Base-by-base conservation (phyloP, 1,140 invertebrate genomes). In the Belonocnema kinseyi region DNA sequence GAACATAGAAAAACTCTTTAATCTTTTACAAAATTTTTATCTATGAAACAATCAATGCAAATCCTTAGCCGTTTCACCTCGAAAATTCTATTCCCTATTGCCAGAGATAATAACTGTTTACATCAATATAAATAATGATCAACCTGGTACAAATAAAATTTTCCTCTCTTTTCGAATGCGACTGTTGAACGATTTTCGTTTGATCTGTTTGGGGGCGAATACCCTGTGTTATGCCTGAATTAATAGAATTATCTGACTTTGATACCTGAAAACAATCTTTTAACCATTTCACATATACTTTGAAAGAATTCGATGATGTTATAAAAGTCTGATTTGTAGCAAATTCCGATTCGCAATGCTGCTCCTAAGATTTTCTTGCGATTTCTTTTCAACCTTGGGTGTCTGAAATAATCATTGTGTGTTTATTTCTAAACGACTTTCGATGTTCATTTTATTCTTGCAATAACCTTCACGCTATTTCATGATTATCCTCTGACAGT, bases 361-460 rank as follows among this genome's bases (percentile, higher is more conserved):
- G 75, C 51, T 81, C 79, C 83, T 81, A 84, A 19, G 78, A 79
- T 52, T 71, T 74, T 2, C 74, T 19, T n/a, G 79, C 78, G 13
- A 70, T 33, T n/a, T n/a, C n/a, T n/a, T n/a, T n/a, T n/a, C n/a
- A n/a, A n/a, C n/a, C n/a, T n/a, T n/a, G n/a, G n/a, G n/a, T n/a
- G n/a, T n/a, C n/a, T n/a, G n/a, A n/a, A n/a, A n/a, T n/a, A n/a
- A n/a, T n/a, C n/a, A n/a, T n/a, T n/a, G n/a, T n/a, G n/a, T n/a
- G n/a, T n/a, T n/a, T n/a, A n/a, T n/a, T n/a, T n/a, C n/a, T n/a
- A n/a, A n/a, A n/a, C n/a, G n/a, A n/a, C n/a, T n/a, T n/a, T n/a
- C n/a, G n/a, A n/a, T n/a, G n/a, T n/a, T n/a, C n/a, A n/a, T n/a
- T n/a, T n/a, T n/a, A n/a, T n/a, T n/a, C n/a, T n/a, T n/a, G n/a